These are phyloP conservation scores for Gymnothorax reevesii DNA, from an alignment of 2,797 vertebrate genomes.

Conservation along the genomic window DNA sequence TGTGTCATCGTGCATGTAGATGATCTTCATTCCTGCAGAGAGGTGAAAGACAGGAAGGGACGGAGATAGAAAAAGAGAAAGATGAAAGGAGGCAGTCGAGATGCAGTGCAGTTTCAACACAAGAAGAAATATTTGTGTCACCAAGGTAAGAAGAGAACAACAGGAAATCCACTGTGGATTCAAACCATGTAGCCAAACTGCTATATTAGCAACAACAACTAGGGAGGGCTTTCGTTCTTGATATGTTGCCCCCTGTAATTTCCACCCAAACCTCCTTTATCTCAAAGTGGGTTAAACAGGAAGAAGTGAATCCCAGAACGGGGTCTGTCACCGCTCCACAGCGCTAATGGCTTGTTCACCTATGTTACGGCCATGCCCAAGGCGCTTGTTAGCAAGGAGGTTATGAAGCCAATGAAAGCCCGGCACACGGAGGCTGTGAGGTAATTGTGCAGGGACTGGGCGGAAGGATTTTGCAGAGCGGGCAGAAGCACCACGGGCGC, in stretches of 20 bases:
- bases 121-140: neutral
- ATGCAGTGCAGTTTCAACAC: neutral
- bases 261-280: neutral
- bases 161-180: constrained; percentile 1
- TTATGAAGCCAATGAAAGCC: constrained; percentile 43
- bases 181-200: neutral
- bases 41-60: constrained; percentile 35
- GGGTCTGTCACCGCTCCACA: neutral
- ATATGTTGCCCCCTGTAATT: neutral
- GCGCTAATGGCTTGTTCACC: constrained; percentile 46
- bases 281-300: neutral
- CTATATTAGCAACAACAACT: neutral
- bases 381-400: constrained; percentile 47
- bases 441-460: constrained; percentile 53
- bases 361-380: constrained; percentile 41
- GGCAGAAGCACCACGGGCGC: constrained; percentile 52
- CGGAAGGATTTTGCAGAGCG: constrained; percentile 52
- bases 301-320: neutral
- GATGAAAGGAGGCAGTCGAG: neutral
- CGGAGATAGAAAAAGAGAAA: neutral
- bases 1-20: constrained; percentile 84
- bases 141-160: neutral
- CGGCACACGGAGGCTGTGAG: constrained; percentile 54
- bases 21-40: constrained; percentile 76
- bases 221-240: neutral